Evolutionary conservation across 2,113 vertebrate genomes (phyloP), one percentile per base, ranked within the genome.

Genomic region (Peromyscus californicus): DNA sequence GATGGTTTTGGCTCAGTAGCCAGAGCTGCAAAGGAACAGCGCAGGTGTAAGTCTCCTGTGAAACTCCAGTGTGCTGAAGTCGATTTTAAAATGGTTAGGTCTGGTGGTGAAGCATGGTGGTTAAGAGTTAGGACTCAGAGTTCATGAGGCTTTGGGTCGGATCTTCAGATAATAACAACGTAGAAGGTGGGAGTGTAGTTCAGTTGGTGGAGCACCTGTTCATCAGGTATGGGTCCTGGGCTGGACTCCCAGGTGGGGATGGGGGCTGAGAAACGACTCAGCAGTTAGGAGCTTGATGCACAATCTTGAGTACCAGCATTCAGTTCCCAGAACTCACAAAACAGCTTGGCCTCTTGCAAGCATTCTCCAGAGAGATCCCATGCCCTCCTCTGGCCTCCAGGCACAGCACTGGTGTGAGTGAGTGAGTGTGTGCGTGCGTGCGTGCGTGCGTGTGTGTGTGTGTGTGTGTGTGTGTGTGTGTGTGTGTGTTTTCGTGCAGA

Each of bases 381-480:
- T 6, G 31, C 17, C 19, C 17, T 57, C 51, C 21, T 36, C 51
- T n/a, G 51, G 9, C 48, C 51, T 57, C 33, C 51, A 82, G 8
- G 69, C 15, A 72, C 69, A n/a, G 16, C 33, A n/a, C 69, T 69
- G 33, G 57, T 45, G 39, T 39, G 39, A 26, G 39, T 54, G 51
- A 54, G 51, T 54, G 8, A 59, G 39, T 45, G 42, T 13, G 11
- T 29, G 45, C 6, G 45, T 45, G 45, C 4, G 45, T 45, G 45
- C 4, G 24, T 8, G 24, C 0, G 22, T 36, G 48, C 0, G 7
- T 10, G 48, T 57, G 48, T 57, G 78, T 57, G 9, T 82, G 33
- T 10, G 42, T 8, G 24, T 1, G 22, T 36, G 48, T 1, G 42
- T 8, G 24, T 0, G 22, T 36, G 48, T 3, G 7, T 10, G 48